Evolutionary conservation across 2,113 vertebrate species (phyloP).

Genomic region (Neogale vison): DNA sequence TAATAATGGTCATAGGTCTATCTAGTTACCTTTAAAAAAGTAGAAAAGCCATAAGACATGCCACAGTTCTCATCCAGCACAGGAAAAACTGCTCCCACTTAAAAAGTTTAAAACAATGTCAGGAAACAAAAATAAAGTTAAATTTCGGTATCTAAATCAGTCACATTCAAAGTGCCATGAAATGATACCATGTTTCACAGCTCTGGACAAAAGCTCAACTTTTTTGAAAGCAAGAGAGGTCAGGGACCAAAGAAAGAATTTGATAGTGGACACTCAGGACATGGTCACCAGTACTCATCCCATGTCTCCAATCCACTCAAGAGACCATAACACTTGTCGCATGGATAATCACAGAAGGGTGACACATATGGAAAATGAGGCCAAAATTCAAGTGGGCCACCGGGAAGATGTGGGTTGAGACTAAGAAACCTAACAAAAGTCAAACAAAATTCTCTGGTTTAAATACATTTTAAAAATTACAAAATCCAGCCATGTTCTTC

Average conservation of each 20-base stretch:
- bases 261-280: background rate
- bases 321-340: background rate
- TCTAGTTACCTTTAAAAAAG: background rate
- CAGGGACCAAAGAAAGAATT: background rate
- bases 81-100: background rate
- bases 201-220: background rate
- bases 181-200: background rate
- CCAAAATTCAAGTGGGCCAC: background rate
- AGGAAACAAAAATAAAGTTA: slow-evolving; percentile 13
- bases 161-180: background rate
- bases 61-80: background rate
- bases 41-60: background rate
- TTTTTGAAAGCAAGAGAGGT: background rate
- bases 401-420: background rate
- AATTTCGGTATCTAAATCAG: background rate
- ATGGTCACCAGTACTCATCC: background rate
- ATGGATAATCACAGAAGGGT: background rate
- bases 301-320: background rate
- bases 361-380: background rate
- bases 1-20: background rate
- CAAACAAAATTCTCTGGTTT: background rate
- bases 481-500: background rate
- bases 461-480: background rate
- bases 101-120: background rate
- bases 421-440: background rate